Evolutionary conservation across 2,888 invertebrate genomes (phyloP), one percentile per base, ranked within the genome.

Genomic region (Apamea epomidion): DNA sequence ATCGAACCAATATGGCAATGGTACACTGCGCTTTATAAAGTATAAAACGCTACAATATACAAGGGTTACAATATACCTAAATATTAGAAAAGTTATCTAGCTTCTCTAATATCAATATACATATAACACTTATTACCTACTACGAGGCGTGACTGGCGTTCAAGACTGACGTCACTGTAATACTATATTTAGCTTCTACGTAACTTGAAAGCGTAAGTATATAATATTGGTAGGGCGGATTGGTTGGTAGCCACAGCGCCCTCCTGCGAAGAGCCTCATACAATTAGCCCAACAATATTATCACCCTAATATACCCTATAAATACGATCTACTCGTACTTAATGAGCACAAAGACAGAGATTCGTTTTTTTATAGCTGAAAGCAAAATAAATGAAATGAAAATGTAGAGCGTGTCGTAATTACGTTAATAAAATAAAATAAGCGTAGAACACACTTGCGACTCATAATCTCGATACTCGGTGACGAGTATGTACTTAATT

Each of bases 391-490:
- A 51, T 60, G 48, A 37, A 60, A 81, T 62, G 7, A 25, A 78
- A 82, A 73, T 60, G 7, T 76, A 65, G 25, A 80, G 8, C 58
- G 32, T 80, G 48, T 58, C 69, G 42, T 70, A 80, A 70, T 45
- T 60, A 70, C 48, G 45, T 37, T 29, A 58, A 64, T 76, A 74
- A 58, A 58, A 77, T 71, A 71, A 77, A 78, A 82, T 60, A 71
- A 74, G 71, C 83, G 37, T 51, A 74, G 71, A 86, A 78, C 67
- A 86, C 83, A 86, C 74, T 64, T 75, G 84, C 64, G 87, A 69
- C 65, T 75, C 83, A 62, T 86, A 83, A 86, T 83, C 74, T 78
- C 71, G 51, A 69, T 82, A 77, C 58, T 62, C 68, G 18, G 72
- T 74, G 72, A 75, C 60, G 83, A 62, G 72, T 65, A 14, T 45